Evolutionary conservation across 2,113 vertebrate genomes (phyloP).

Genomic region (Solenodon paradoxus): DNA sequence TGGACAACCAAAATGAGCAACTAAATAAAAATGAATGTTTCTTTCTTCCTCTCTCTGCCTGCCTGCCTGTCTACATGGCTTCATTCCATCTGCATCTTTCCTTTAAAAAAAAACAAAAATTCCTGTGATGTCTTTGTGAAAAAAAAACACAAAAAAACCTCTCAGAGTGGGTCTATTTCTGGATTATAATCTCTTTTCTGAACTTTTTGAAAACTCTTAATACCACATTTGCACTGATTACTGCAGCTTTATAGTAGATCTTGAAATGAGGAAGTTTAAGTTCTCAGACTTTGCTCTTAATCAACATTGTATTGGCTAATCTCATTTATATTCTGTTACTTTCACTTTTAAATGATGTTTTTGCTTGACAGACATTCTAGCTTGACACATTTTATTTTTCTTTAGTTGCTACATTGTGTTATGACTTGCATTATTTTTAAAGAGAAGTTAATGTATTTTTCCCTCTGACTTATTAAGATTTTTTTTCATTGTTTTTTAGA

Average conservation of each 20-base stretch:
- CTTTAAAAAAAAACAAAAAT: no score
- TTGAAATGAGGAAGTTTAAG: no score
- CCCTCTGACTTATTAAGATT: no score
- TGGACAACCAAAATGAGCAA: no score
- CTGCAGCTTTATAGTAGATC: no score
- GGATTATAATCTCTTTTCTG: neutral
- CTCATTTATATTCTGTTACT: neutral
- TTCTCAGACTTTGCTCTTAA: no score
- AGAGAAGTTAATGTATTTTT: neutral
- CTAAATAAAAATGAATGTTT: no score
- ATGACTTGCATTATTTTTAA: neutral
- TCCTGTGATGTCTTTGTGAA: neutral
- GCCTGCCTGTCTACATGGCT: no score
- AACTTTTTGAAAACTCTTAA: no score
- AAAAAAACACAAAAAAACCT: no score
- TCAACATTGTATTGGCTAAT: neutral
- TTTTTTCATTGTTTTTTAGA: neutral
- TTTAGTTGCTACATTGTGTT: neutral
- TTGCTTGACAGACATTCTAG: neutral
- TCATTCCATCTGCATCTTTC: no score
- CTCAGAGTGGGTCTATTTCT: neutral
- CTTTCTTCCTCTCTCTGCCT: no score
- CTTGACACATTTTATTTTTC: neutral
- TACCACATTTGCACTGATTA: neutral
- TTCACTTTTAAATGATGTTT: neutral